phyloP scores from a whole-genome alignment of 2,797 vertebrate species.

The Microctenopoma steveboyesi region DNA sequence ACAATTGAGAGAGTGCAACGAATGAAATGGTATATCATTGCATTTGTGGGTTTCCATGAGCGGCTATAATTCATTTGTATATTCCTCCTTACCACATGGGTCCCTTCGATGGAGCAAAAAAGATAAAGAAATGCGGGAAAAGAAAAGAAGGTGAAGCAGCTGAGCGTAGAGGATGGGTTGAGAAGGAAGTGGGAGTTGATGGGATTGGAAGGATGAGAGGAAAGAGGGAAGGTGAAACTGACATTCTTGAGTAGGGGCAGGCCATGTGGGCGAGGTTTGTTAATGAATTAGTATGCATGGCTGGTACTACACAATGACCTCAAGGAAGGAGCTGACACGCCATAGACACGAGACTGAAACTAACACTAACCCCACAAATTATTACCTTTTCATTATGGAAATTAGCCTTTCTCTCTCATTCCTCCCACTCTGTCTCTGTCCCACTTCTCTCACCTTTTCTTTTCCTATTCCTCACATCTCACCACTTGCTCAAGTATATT shows the following conservation, averaged over 20 bases:
- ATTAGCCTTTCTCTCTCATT: conserved; percentile 74
- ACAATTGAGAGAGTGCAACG: conserved; percentile 38
- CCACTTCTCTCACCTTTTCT: conserved; percentile 65
- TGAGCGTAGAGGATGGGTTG: neutral
- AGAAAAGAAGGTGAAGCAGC: conserved; percentile 13
- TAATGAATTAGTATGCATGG: conserved; percentile 79
- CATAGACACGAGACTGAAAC: conserved; percentile 74
- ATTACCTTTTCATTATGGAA: conserved; percentile 84
- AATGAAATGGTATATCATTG: conserved; percentile 38
- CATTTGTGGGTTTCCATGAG: conserved; percentile 41
- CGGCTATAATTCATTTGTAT: conserved; percentile 46
- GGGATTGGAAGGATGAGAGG: conserved; percentile 56
- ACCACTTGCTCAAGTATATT: conserved; percentile 49
- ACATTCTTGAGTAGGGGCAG: conserved; percentile 67
- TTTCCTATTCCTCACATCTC: conserved; percentile 63
- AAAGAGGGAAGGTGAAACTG: conserved; percentile 72
- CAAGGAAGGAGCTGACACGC: conserved; percentile 67
- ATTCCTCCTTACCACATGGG: conserved; percentile 33
- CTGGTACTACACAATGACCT: conserved; percentile 73
- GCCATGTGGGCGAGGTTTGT: conserved; percentile 53
- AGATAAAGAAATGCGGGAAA: conserved; percentile 19
- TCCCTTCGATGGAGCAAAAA: conserved; percentile 1
- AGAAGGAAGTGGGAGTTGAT: conserved; percentile 26
- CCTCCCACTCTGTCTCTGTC: conserved; percentile 74
- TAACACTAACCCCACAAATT: conserved; percentile 79